Evolutionary conservation across 1,140 invertebrate genomes (phyloP), one percentile per base, ranked within the genome.

Genomic region (Solenopsis fugax): DNA sequence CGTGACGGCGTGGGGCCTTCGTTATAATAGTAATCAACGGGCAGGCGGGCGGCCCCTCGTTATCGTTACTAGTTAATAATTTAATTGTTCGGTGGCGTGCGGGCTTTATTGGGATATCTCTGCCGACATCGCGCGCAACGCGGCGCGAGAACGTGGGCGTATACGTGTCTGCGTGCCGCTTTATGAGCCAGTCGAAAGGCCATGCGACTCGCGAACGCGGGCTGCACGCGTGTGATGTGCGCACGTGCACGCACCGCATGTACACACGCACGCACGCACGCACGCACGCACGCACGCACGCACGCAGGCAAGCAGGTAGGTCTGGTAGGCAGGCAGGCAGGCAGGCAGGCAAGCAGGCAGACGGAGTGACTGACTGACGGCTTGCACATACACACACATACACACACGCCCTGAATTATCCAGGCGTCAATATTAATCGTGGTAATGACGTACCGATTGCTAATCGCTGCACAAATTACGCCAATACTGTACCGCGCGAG

Each of bases 61-160:
- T 95, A 94, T 95, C 94, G 94, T 91, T 91, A 89, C 87, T 88
- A 93, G 93, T 95, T 95, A 94, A 95, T 95, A 95, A 95, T 95
- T 95, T 95, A 95, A 95, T 95, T 95, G 94, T 94, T 94, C 93
- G 88, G 91, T 95, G 90, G 93, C 94, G 94, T 95, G 94, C 92
- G 85, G 75, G 91, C 88, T 93, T 94, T 93, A 94, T 94, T 94
- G 92, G 93, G 87, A 92, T 95, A 95, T 95, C 94, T 95, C 87
- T 89, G 89, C 89, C 89, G 93, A 90, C 91, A 94, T 95, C 94
- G 88, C 86, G 75, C 58, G 75, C 52, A 41, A 41, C 52, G n/a
- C 52, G 81, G 16, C 21, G 21, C 29, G n/a, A 41, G 41, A 6
- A 41, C 29, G 64, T 18, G 37, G 37, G 12, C 29, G 64, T 69